Conservation (phyloP, 2,113 vertebrate genomes). For the Anser brachyrhynchus region DNA sequence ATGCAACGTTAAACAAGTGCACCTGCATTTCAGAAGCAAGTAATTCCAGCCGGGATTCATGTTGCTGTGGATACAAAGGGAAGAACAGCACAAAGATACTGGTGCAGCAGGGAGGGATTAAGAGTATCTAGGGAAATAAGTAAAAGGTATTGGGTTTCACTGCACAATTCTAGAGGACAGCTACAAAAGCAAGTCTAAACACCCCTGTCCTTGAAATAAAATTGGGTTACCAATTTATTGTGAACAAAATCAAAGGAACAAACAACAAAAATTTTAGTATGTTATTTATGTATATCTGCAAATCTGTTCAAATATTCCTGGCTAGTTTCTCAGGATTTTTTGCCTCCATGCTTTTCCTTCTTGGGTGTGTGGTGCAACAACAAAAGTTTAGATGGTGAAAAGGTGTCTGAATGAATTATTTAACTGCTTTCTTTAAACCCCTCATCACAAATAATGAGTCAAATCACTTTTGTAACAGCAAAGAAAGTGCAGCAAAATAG, state of each 20-base stretch:
- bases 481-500: not conserved
- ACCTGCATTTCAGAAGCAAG: constrained; percentile 79
- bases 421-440: constrained; percentile 61
- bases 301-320: not conserved
- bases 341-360: not conserved
- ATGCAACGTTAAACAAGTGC: constrained; percentile 71
- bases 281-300: not conserved
- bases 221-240: constrained; percentile 33
- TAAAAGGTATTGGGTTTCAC: constrained; percentile 80
- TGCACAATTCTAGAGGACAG: constrained; percentile 54
- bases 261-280: constrained; percentile 3
- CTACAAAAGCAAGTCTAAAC: constrained; percentile 62
- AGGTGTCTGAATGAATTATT: constrained; percentile 37
- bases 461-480: not conserved
- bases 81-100: constrained; percentile 80
- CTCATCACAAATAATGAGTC: constrained; percentile 47
- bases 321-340: not conserved
- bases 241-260: constrained; percentile 34
- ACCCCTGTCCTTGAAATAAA: constrained; percentile 59
- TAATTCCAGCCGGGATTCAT: constrained; percentile 81
- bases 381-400: not conserved
- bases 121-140: constrained; percentile 87
- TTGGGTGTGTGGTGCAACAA: not conserved
- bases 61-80: constrained; percentile 86
- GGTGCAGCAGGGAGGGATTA: constrained; percentile 80